phyloP scores from a whole-genome alignment of 2,888 invertebrate species.

The Leuctra nigra region DNA sequence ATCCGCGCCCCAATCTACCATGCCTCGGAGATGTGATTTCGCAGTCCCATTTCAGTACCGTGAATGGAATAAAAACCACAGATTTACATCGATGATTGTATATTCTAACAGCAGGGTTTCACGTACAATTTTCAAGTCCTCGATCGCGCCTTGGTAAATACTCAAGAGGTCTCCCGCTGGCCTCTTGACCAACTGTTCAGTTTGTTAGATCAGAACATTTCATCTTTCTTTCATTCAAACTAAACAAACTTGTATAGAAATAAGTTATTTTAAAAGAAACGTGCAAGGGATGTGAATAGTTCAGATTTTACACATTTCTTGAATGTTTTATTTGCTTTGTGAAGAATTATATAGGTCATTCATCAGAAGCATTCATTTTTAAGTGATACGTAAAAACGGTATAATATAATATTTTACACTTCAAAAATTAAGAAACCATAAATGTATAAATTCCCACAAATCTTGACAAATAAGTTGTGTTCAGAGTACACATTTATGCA shows the following conservation, averaged over 20 bases:
- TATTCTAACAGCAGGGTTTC: not conserved
- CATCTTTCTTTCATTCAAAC: not conserved
- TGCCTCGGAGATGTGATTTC: not conserved
- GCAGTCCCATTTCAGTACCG: not conserved
- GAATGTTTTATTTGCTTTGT: no score
- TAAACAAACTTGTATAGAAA: slow-evolving; percentile 4
- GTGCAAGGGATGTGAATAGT: no score
- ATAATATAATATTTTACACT: no score
- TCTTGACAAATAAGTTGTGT: no score
- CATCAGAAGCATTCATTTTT: no score
- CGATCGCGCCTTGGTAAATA: not conserved
- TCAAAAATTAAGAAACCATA: no score
- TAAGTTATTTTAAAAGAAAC: no score
- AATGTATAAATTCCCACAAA: no score
- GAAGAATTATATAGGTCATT: no score
- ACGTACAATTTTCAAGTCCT: not conserved
- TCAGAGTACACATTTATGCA: no score
- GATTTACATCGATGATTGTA: slow-evolving; percentile 4
- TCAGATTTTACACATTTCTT: no score
- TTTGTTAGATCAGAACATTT: not conserved
- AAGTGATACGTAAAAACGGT: no score
- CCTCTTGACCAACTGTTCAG: slow-evolving; percentile 24
- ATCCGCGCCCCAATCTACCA: not conserved
- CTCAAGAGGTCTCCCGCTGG: slow-evolving; percentile 1
- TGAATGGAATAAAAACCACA: slow-evolving; percentile 6